phyloP scores from a whole-genome alignment of 2,797 vertebrate species.

The Atherinosoma microstoma region DNA sequence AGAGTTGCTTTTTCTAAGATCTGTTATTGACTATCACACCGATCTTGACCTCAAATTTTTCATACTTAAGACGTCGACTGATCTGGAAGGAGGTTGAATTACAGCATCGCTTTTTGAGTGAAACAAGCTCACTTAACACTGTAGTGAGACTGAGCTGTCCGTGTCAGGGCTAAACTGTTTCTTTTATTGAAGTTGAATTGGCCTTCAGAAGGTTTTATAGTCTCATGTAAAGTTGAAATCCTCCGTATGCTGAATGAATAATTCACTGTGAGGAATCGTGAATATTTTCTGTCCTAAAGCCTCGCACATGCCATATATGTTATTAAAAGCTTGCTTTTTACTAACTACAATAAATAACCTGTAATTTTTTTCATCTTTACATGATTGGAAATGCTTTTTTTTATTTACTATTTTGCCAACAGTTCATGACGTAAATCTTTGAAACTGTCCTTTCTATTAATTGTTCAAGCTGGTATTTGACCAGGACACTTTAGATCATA shows the following conservation, averaged over 20 bases:
- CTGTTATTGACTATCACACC: background rate
- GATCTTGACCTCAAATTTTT: background rate
- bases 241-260: background rate
- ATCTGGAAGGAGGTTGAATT: background rate
- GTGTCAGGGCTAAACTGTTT: background rate
- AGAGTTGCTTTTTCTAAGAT: background rate
- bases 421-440: background rate
- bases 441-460: background rate
- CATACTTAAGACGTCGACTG: background rate
- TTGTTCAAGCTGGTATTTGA: background rate
- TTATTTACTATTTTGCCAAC: background rate
- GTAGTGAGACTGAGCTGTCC: constrained; percentile 2
- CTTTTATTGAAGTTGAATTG: constrained; percentile 1
- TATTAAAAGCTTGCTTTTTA: background rate
- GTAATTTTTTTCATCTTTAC: background rate
- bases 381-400: background rate
- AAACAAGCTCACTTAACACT: constrained; percentile 17
- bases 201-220: constrained; percentile 2
- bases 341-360: too few species aligned
- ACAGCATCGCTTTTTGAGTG: constrained; percentile 5
- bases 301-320: too few species aligned
- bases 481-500: background rate
- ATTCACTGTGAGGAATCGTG: too few species aligned
- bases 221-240: constrained; percentile 4
- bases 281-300: too few species aligned